Evolutionary conservation across 2,797 vertebrate genomes (phyloP), one percentile per base, ranked within the genome.

Genomic region (Harpagifer antarcticus): DNA sequence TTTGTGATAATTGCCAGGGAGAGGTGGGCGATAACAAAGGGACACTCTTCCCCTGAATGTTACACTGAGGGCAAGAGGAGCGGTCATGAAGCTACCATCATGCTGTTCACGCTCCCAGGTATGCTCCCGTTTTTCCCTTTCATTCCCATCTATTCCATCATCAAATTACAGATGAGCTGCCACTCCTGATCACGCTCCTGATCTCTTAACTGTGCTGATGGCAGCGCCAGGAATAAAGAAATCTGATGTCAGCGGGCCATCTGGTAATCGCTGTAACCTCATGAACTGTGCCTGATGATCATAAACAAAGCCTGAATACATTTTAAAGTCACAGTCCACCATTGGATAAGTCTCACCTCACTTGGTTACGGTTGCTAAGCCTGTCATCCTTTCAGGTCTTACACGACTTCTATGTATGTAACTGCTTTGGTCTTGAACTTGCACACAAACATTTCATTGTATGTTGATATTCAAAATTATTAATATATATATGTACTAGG

Each of bases 1-100:
- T 93, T 94, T 91, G 89, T 92, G 94, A 95, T 96, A 96, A 96
- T 95, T 96, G 94, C 92, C 91, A 88, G 88, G 89, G 89, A 94
- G 86, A 85, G 86, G 85, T 81, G 85, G 84, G 76, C 31, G 90
- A 93, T 95, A 94, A 95, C 94, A 95, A 95, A 94, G 91, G 93
- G 92, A 92, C 92, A 92, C 92, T 93, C 91, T 91, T 85, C 77
- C 82, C 85, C 89, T 93, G 93, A 95, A 95, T 95, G 95, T 95
- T 94, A 93, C 88, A 93, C 91, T 93, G 88, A 94, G 94, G 95
- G 92, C 93, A 93, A 79, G 90, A 92, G 88, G 86, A 92, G 89
- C 81, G 85, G 90, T 92, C 91, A 89, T 84, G 84, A 88, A 90
- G 88, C 87, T 83, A 55, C 89, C 87, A 86, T 90, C 89, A 74